Evolutionary conservation across 2,888 invertebrate species (phyloP), one percentile per base, ranked within the genome.

Genomic region (Torymus tubicola): DNA sequence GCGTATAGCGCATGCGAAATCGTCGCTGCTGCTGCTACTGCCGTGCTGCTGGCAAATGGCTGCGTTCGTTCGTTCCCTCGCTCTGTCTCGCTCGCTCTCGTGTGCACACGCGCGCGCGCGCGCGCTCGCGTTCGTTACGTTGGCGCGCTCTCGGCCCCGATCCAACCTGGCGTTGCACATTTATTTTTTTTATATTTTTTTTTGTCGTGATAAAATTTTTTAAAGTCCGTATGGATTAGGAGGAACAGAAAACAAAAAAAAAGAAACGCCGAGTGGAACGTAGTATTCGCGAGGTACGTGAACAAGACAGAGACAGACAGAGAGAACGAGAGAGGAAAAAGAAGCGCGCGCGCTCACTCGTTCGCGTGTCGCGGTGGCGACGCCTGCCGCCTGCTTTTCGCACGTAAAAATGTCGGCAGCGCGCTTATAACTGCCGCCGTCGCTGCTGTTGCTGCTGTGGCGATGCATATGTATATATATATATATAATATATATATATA

Each of bases 31-130:
- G 68, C 68, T 52, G 52, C 53, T 53, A 55, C 68, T 31, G 61
- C 75, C 68, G 72, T 42, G 42, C 42, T 42, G 42, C 42, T 31
- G 55, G 80, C 68, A 74, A 72, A 79, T 81, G 82, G 81, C 83
- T 69, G 72, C 65, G 64, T 78, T 74, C 65, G 81, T 74, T 73
- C 64, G 75, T 75, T 81, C 81, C 85, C 83, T 83, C 85, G 82
- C 85, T 80, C 69, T 8, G 42, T 42, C 42, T 42, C 42, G 42
- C 42, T 42, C 42, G 42, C 42, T 42, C 42, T 8, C 42, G 42
- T 42, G 42, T 8, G 64, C 80, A 64, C 81, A 63, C 21, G 55
- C 42, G 75, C 79, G 63, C 21, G 63, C 21, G 42, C 42, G 64
- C 80, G 68, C 81, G 67, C 21, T 55, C 42, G 75, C 79, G 63